Evolutionary conservation across 2,888 invertebrate species (phyloP), one percentile per base, ranked within the genome.

Genomic region (Napeogenes sylphis): DNA sequence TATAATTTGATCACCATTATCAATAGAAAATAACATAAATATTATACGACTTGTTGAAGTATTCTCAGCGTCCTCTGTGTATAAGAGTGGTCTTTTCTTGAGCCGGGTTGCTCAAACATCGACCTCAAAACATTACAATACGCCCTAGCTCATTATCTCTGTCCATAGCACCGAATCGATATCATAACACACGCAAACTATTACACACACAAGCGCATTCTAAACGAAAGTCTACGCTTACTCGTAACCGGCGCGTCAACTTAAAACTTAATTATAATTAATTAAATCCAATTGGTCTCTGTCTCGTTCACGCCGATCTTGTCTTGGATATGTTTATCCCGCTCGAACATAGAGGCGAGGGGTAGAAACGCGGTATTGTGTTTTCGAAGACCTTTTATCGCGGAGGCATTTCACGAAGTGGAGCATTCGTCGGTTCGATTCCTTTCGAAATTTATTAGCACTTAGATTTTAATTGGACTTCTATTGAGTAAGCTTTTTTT

Each of bases 181-280:
- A 84, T 77, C 78, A 83, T 76, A 82, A 83, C 85, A 86, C 83
- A 82, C 63, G 69, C 68, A 73, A 72, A 73, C 73, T 73, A 72
- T 71, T 74, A 77, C 82, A 70, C 83, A 86, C 88, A 81, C 76
- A 78, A 56, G 61, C 82, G 77, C 75, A 80, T 78, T 77, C 78
- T 79, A 82, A 81, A 81, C 78, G 81, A 85, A 87, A 85, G 84
- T 85, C 84, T 84, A 84, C 82, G 83, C 84, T 80, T 83, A 83
- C 84, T 84, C 87, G 87, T 90, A 90, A 90, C 88, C 84, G 84
- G 86, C 91, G 91, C 92, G 92, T 92, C 93, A 93, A 94, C 94
- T 94, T 93, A 94, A 90, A 94, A 94, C 94, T 94, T 94, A 94
- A 94, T 94, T 94, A 94, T 94, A 94, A 94, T 94, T 94, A 94